These are phyloP conservation scores for Chloebia gouldiae DNA, from an alignment of 2,113 vertebrate species.

Conservation along the genomic window DNA sequence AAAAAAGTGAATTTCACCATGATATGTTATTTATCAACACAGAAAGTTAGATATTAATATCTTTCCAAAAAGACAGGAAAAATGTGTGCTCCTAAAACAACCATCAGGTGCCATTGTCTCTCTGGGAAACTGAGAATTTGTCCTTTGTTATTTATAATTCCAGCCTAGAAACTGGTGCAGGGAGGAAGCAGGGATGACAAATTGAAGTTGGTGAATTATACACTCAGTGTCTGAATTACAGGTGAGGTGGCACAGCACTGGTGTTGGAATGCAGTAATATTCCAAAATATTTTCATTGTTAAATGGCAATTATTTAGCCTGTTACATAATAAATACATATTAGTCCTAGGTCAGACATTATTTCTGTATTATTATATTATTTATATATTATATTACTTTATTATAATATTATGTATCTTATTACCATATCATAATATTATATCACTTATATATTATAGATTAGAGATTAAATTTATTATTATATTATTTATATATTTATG, in stretches of 20 bases:
- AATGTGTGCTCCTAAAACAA: background rate
- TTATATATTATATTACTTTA: too few relatives aligned
- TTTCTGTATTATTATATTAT: background rate
- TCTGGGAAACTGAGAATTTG: background rate
- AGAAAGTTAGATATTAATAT: background rate
- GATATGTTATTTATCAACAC: background rate
- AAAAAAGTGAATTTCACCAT: background rate
- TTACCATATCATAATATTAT: too few relatives aligned
- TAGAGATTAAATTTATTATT: too few relatives aligned
- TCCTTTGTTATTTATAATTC: background rate
- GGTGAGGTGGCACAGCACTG: background rate
- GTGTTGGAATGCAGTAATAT: background rate
- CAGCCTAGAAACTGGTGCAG: background rate
- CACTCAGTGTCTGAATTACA: background rate
- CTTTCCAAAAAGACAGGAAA: background rate
- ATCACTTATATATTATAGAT: background rate
- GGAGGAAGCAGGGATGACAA: background rate
- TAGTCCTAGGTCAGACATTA: background rate
- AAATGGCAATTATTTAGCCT: background rate
- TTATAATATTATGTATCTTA: too few relatives aligned
- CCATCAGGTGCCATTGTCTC: background rate
- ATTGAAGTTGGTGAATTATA: background rate
- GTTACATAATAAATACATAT: background rate
- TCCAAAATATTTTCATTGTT: background rate
- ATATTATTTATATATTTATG: too few relatives aligned